Evolutionary conservation across 2,888 invertebrate species (phyloP), one percentile per base, ranked within the genome.

Genomic region (Phorcus lineatus): DNA sequence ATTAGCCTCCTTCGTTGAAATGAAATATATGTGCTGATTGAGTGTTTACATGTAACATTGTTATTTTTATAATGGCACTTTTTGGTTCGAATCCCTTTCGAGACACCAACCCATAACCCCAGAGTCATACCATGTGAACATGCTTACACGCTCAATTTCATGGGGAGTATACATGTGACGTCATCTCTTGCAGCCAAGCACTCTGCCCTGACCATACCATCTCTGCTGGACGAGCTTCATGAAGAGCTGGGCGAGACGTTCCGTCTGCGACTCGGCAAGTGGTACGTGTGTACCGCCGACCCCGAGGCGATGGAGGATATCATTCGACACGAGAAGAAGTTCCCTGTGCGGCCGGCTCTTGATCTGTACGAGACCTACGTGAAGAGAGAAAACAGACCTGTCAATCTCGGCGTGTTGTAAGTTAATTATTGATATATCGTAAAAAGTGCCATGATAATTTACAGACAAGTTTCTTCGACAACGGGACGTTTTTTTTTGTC

Each of bases 271-370:
- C 62, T 62, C 0, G 62, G 62, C 22, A 76, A 79, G 6, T 81
- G 81, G 81, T 76, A 75, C n/a, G 81, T 81, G 11, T 81, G 74
- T 76, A 53, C 79, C 2, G 55, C 76, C 17, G 79, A 81, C 67
- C 81, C 81, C 6, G 55, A 28, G 31, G 81, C 78, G 16, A 70
- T 81, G 19, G 81, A 78, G 28, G 55, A 54, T 22, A 78, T 81
- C 40, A 76, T 81, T 28, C 24, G 81, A 70, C 31, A 57, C 22
- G 81, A 81, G 36, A 19, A 76, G 76, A 75, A 70, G 70, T 78
- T 47, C 55, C 81, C 81, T 22, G 28, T 62, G 24, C 11, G 62
- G 17, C 62, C 62, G 2, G 11, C 62, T 28, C 28, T 62, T 4
- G 62, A 62, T 28, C 62, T 62, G 13, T 62, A 62, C 4, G 62